Percentiles rank a stretch among this genome's conserved stretches.
These are phyloP conservation scores for Mus minutoides DNA, from an alignment of 2,797 vertebrate species.

Conservation along the genomic window DNA sequence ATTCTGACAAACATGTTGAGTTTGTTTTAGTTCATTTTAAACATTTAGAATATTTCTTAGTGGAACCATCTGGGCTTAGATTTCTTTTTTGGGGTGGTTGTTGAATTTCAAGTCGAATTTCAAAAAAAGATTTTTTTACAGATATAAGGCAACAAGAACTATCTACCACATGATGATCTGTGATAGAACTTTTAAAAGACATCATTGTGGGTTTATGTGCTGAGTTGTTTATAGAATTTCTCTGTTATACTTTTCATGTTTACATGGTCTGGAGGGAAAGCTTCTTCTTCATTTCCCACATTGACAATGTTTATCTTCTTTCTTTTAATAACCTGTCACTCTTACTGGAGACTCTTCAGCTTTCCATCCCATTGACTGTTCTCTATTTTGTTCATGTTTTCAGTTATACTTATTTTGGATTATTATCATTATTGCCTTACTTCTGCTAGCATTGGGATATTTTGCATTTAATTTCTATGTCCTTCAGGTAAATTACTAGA, in stretches of 20 bases:
- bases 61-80: slow-evolving; percentile 25
- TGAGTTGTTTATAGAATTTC: background rate
- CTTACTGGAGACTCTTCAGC: background rate
- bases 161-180: background rate
- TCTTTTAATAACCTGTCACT: background rate
- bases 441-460: background rate
- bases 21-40: slow-evolving; percentile 56
- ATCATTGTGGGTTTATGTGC: background rate
- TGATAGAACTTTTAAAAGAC: background rate
- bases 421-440: background rate
- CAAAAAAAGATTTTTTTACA: background rate
- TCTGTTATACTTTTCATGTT: background rate
- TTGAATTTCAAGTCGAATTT: slow-evolving; percentile 41
- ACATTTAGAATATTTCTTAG: slow-evolving; percentile 35
- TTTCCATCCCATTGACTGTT: slow-evolving; percentile 29
- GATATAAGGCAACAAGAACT: slow-evolving; percentile 1
- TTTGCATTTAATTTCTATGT: background rate
- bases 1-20: slow-evolving; percentile 52
- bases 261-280: background rate
- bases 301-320: background rate
- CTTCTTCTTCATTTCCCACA: background rate
- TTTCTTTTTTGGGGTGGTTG: slow-evolving; percentile 21
- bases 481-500: background rate
- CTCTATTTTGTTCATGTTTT: background rate
- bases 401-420: background rate